These are phyloP conservation scores for Zaprionus camerounensis DNA, from an alignment of 1,140 invertebrate species.

Conservation along the genomic window DNA sequence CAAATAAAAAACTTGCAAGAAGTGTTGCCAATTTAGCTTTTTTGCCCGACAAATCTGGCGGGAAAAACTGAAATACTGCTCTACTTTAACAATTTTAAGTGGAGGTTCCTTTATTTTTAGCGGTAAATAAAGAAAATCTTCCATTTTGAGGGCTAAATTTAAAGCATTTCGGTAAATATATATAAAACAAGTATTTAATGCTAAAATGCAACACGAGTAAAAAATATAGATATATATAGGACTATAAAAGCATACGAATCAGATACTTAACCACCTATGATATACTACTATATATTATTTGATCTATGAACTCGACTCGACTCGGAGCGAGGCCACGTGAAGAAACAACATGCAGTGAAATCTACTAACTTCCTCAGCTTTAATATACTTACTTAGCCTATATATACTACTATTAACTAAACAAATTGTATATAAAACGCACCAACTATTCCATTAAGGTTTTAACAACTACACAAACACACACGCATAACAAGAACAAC, in stretches of 20 bases:
- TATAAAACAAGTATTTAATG: not conserved
- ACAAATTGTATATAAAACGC: conserved; percentile 80
- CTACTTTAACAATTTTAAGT: no score
- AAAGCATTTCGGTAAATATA: no score
- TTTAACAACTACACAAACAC: conserved; percentile 62
- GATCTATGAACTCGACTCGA: conserved; percentile 7
- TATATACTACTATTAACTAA: conserved; percentile 29
- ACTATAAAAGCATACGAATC: conserved; percentile 12
- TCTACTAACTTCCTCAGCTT: conserved; percentile 80
- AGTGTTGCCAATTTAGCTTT: not conserved
- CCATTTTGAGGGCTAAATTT: no score
- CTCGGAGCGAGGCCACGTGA: conserved; percentile 1
- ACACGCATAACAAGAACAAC: conserved; percentile 1
- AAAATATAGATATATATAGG: conserved; percentile 6
- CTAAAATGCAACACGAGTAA: not conserved
- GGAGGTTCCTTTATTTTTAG: no score
- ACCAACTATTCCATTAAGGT: conserved; percentile 80
- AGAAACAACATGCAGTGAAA: conserved; percentile 59
- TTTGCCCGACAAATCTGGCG: no score
- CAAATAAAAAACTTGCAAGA: not conserved
- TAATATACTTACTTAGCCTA: conserved; percentile 60
- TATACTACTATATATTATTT: conserved; percentile 29
- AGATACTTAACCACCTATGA: conserved; percentile 42
- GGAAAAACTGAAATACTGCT: no score
- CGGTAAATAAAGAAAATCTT: no score